Conservation (phyloP, 2,888 invertebrate species). For the Sialis fuliginosa region DNA sequence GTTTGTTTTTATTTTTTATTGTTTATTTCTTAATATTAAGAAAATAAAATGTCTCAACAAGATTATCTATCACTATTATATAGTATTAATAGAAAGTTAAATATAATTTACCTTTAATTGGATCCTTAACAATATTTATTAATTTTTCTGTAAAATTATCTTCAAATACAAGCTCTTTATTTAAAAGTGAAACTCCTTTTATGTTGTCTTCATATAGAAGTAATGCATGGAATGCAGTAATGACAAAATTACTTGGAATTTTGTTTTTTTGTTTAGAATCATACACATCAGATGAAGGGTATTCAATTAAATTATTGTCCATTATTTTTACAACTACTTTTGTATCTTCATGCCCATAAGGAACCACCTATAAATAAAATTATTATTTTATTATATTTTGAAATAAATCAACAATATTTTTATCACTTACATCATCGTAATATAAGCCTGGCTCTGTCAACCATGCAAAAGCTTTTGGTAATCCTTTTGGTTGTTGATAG, state of each 20-base stretch:
- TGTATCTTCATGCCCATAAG: constrained; percentile 29
- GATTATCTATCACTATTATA: no score
- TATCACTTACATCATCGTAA: constrained; percentile 46
- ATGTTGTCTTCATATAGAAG: constrained; percentile 69
- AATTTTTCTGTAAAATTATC: constrained; percentile 68
- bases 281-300: constrained; percentile 21
- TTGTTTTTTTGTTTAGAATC: constrained; percentile 19
- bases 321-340: constrained; percentile 29
- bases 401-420: background rate
- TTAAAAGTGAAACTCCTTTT: constrained; percentile 68
- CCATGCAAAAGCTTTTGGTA: constrained; percentile 75
- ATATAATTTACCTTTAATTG: constrained; percentile 32
- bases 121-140: constrained; percentile 65
- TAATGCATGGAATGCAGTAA: constrained; percentile 82
- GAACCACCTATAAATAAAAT: constrained; percentile 20
- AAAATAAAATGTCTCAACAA: no score
- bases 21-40: no score
- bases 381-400: background rate
- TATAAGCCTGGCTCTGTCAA: constrained; percentile 68
- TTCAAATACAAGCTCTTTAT: constrained; percentile 72
- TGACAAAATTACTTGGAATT: constrained; percentile 54
- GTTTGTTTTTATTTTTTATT: no score
- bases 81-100: no score
- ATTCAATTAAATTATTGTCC: constrained; percentile 23
- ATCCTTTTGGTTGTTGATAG: constrained; percentile 42